Base-by-base conservation (phyloP, 2,888 invertebrate genomes). In the Entomobrya multifasciata region DNA sequence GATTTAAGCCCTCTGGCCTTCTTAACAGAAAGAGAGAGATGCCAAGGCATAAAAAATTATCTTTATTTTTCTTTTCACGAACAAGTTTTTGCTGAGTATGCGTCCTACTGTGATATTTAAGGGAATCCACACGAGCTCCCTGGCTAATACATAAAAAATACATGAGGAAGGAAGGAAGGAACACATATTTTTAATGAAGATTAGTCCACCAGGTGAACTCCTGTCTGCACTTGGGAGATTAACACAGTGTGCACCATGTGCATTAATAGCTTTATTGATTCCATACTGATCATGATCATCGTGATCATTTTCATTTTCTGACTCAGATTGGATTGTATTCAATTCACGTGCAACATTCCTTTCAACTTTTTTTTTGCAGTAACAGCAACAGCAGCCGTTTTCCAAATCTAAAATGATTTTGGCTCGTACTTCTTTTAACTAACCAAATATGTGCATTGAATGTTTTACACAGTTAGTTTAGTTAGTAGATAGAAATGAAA, bases 51-150 rank as follows among this genome's bases (percentile, higher is more conserved):
- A 49, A n/a, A n/a, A n/a, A n/a, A n/a, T n/a, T n/a, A n/a, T n/a
- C n/a, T n/a, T n/a, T n/a, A n/a, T 52, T 8, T n/a, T 52, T 17
- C n/a, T 52, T 20, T 17, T 52, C 17, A 49, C 49, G 52, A 57
- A 57, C 25, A 25, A 57, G 57, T 57, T 57, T 57, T 57, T 57
- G 57, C 22, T 25, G 17, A 22, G 25, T 1, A 20, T 22, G 57
- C 25, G 22, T 57, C 57, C 57, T 57, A 25, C 57, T 57, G 57
- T 5, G 57, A 57, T 57, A 57, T 57, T 57, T 57, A 25, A 57
- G 25, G 15, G 57, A 57, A 57, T 6, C 22, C 57, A 57, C 57
- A 57, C 57, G 25, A 6, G 25, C 57, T 52, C 52, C 52, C 49
- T 49, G 49, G n/a, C 49, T 49, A n/a, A n/a, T n/a, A n/a, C n/a